These are phyloP conservation scores for Pelagia noctiluca DNA, from an alignment of 30 jellyfish, hydroid and myxozoan species.

Conservation along the genomic window DNA sequence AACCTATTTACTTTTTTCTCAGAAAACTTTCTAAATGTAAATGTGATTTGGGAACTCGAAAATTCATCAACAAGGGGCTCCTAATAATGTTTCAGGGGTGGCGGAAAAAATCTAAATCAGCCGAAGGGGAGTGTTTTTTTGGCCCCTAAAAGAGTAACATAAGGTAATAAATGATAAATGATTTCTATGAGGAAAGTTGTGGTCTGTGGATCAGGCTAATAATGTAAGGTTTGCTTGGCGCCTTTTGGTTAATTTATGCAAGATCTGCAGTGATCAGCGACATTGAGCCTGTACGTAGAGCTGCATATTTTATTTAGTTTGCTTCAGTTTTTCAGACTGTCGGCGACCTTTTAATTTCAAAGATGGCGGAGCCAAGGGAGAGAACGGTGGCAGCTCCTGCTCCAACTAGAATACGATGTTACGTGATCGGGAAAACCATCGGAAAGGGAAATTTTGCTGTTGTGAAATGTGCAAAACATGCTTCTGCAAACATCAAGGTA, in stretches of 20 bases:
- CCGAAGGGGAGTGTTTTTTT: no score
- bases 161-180: no score
- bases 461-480: slow-evolving; percentile 92
- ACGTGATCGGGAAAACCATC: slow-evolving; percentile 83
- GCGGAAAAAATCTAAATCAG: no score
- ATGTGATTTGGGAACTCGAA: no score
- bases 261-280: slow-evolving; percentile 20
- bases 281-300: slow-evolving; percentile 49
- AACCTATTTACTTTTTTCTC: no score
- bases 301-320: slow-evolving; percentile 55
- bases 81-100: no score
- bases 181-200: no score
- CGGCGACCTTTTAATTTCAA: slow-evolving; percentile 46
- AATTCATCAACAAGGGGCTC: no score
- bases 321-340: slow-evolving; percentile 42
- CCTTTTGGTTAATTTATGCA: neutral
- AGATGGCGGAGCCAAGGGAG: slow-evolving; percentile 82
- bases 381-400: slow-evolving; percentile 67
- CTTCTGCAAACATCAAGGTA: slow-evolving; percentile 88
- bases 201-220: no score
- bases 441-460: slow-evolving; percentile 99
- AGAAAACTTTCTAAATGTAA: no score
- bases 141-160: no score
- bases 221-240: no score
- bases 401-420: slow-evolving; percentile 82